Percentiles rank a stretch among this genome's conserved stretches.
These are phyloP conservation scores for Hybognathus amarus DNA, from an alignment of 2,797 vertebrate species.

Conservation along the genomic window DNA sequence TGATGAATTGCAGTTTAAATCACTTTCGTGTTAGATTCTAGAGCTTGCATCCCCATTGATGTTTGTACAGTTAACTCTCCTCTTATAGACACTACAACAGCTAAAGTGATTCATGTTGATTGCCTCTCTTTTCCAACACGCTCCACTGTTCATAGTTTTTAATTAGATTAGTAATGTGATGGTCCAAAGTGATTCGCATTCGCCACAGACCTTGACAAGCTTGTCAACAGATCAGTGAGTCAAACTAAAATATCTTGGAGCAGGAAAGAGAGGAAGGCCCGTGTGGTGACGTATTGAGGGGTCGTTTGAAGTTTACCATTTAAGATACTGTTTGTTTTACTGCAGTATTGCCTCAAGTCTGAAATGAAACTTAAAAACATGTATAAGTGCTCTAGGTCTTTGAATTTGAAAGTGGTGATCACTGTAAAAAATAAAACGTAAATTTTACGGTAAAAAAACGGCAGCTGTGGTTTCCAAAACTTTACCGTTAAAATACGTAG, in stretches of 20 bases:
- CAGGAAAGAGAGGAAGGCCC: conserved; percentile 57
- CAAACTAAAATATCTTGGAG: conserved; percentile 66
- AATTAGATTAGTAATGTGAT: conserved; percentile 73
- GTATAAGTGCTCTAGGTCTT: not conserved
- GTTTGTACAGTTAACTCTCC: conserved; percentile 63
- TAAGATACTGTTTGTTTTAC: conserved; percentile 14
- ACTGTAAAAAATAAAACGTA: no score
- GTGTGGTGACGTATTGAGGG: not conserved
- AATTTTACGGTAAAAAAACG: no score
- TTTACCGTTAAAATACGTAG: no score
- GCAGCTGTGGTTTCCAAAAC: no score
- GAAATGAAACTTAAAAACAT: not conserved
- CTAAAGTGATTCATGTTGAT: conserved; percentile 78
- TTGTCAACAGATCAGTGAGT: conserved; percentile 62
- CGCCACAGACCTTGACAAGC: conserved; percentile 71
- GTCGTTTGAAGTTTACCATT: conserved; percentile 78
- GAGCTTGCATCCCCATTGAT: no score
- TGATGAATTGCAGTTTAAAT: no score
- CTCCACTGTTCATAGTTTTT: conserved; percentile 72
- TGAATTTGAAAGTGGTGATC: not conserved
- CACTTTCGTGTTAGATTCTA: no score
- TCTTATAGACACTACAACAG: conserved; percentile 65
- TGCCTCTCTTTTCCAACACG: conserved; percentile 74
- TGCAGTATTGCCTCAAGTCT: not conserved
- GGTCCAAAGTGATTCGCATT: conserved; percentile 64